Conservation (phyloP, 2,888 invertebrate species). For the Cabera pusaria region DNA sequence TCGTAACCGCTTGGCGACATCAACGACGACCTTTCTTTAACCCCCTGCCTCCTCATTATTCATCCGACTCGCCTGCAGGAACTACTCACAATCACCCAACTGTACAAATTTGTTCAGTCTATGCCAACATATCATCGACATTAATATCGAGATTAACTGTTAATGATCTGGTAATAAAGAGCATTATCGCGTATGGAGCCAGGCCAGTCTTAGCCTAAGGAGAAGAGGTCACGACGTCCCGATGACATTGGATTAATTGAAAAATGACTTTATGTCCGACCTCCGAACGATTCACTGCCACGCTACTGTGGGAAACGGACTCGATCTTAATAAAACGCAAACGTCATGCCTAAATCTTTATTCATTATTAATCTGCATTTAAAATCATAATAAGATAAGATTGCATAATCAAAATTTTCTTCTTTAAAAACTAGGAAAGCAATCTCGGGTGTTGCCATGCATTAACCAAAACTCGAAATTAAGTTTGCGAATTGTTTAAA, state of each 20-base stretch:
- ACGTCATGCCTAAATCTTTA: conserved; percentile 67
- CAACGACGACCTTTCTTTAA: conserved; percentile 27
- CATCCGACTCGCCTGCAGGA: conserved; percentile 31
- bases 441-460: conserved; percentile 79
- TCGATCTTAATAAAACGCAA: conserved; percentile 45
- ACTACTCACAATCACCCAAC: conserved; percentile 43
- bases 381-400: conserved; percentile 58
- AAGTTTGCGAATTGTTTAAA: conserved; percentile 46
- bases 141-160: conserved; percentile 39
- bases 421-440: conserved; percentile 73
- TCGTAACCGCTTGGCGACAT: conserved; percentile 7
- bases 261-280: conserved; percentile 73
- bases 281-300: conserved; percentile 58
- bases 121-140: conserved; percentile 32
- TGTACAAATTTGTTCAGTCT: conserved; percentile 60
- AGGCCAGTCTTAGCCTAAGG: conserved; percentile 25
- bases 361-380: conserved; percentile 63
- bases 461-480: conserved; percentile 76
- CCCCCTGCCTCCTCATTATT: conserved; percentile 24
- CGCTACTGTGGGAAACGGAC: conserved; percentile 54
- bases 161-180: conserved; percentile 44
- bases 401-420: conserved; percentile 81
- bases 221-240: conserved; percentile 65
- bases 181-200: conserved; percentile 37
- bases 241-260: conserved; percentile 77